Evolutionary conservation across 2,888 invertebrate species (phyloP), one percentile per base, ranked within the genome.

Genomic region (Eilema sororculum): DNA sequence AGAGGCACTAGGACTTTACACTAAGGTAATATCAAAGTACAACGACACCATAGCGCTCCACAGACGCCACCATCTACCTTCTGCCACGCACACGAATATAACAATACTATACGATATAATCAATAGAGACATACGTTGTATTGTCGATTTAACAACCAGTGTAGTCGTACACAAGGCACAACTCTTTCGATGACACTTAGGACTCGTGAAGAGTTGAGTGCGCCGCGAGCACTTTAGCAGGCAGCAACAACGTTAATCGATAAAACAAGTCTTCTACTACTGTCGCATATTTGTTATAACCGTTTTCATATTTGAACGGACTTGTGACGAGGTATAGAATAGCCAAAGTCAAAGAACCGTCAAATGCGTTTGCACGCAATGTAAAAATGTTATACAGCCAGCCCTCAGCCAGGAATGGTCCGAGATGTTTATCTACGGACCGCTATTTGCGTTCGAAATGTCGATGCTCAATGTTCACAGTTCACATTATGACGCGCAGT

Each of bases 401-500:
- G 93, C 93, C 91, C 93, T 93, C 93, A 91, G 91, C 90, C 92
- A 93, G 91, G 89, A 90, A 92, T 94, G 87, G 86, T 46, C 46
- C 46, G 33, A 37, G 46, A 46, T 46, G 46, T 88, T 88, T 90
- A 83, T 90, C 90, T 93, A 88, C 87, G 89, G 91, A 93, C 93
- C 93, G 95, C 96, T 93, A 96, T 95, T 90, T 96, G 96, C 96
- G 95, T 96, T 96, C 96, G 91, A 96, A 96, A 93, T 92, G 93
- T 96, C 96, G 95, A 96, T 96, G 96, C 93, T 96, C 93, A 93
- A 80, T 61, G 83, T 94, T 95, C 95, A 87, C 90, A 46, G 46
- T 46, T 94, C 92, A 93, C 92, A 93, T 84, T 89, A 86, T 89
- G 87, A 86, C 90, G 86, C 92, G 90, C 91, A 90, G 87, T 89